Conservation (phyloP, 2,888 invertebrate genomes). For the Pollenia labialis region DNA sequence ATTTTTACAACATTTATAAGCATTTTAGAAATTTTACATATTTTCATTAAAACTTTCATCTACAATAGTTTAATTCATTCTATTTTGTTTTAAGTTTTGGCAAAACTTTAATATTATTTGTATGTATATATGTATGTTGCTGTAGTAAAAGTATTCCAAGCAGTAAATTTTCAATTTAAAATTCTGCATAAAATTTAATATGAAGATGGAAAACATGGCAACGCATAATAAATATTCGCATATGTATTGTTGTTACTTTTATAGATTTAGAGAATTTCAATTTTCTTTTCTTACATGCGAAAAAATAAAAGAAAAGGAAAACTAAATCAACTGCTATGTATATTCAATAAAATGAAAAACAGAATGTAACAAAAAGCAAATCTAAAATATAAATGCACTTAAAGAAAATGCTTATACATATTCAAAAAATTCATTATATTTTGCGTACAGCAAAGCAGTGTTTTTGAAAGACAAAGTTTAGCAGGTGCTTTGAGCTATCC, state of each 20-base stretch:
- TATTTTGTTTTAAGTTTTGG: background rate
- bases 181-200: conserved; percentile 24
- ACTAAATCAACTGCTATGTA: conserved; percentile 29
- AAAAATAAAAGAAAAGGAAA: background rate
- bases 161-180: conserved; percentile 12
- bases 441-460: too few relatives aligned
- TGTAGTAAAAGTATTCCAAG: conserved; percentile 26
- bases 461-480: too few relatives aligned
- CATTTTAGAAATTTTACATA: background rate
- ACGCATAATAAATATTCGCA: conserved; percentile 67
- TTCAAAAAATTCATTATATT: background rate
- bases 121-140: background rate
- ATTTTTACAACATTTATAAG: too few relatives aligned
- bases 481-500: too few relatives aligned
- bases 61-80: background rate
- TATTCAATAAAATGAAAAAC: conserved; percentile 60
- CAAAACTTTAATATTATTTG: conserved; percentile 20
- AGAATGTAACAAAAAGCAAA: background rate
- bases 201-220: conserved; percentile 65
- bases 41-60: background rate
- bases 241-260: conserved; percentile 60
- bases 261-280: conserved; percentile 65
- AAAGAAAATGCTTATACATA: conserved; percentile 8
- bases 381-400: conserved; percentile 21
- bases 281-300: conserved; percentile 42